Evolutionary conservation across 2,797 vertebrate species (phyloP), one percentile per base, ranked within the genome.

Genomic region (Pogonophryne albipinna): DNA sequence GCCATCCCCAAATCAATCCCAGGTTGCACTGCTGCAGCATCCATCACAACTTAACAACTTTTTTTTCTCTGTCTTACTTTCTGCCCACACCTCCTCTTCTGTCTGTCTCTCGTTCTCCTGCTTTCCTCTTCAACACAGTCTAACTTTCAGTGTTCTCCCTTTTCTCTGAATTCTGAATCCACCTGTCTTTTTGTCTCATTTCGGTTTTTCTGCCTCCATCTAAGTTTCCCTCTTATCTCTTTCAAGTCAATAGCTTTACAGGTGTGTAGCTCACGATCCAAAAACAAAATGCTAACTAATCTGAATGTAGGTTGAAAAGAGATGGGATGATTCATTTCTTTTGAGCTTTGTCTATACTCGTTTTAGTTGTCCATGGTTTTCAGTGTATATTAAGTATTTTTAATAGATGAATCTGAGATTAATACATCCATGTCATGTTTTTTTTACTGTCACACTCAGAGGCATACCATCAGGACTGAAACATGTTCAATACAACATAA

Each of bases 1-100:
- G 68, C 72, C 79, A 59, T 86, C 83, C 42, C 46, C 63, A 84
- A 86, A 90, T 91, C 85, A 89, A 79, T 89, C 84, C 80, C 68
- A 75, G 69, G 68, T 68, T 80, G 75, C 66, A 65, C 60, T 74
- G 57, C 78, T 70, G 81, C 67, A 59, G 53, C 87, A 88, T 88
- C 76, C 74, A 84, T 89, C 88, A 84, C 15, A 38, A 71, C 46
- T 49, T 34, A 53, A 85, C 56, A 63, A 49, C 59, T 72, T 11
- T 14, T 68, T 82, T 86, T 81, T 76, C 80, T 56, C 27, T 27
- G 27, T 27, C 13, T 66, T 62, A 71, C 68, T 64, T 74, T 45
- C 44, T 27, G 56, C 10, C 69, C n/a, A 42, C 60, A 51, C 14
- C 55, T 44, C 66, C 27, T 70, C 51, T n/a, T 71, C 46, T 69